Percentiles rank a stretch among this genome's conserved stretches.
These are phyloP conservation scores for Argyrosomus regius DNA, from an alignment of 2,797 vertebrate genomes.

Conservation along the genomic window DNA sequence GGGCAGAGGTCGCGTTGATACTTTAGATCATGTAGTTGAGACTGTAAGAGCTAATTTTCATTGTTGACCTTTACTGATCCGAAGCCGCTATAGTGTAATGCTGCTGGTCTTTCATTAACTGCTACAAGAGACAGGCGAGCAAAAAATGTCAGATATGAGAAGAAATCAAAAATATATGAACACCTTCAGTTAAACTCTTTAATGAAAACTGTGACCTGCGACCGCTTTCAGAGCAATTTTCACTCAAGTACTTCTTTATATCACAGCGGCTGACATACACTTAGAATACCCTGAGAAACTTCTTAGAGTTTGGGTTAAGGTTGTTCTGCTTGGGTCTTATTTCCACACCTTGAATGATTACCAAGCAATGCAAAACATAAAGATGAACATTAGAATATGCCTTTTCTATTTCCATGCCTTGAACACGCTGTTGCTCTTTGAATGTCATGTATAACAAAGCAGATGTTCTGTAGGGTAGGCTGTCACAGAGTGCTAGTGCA, in stretches of 20 bases:
- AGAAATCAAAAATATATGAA: not conserved
- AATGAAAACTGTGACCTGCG: conserved; percentile 10
- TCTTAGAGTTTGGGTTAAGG: too few species aligned
- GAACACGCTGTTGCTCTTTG: too few species aligned
- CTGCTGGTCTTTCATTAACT: conserved; percentile 29
- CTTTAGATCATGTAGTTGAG: not conserved
- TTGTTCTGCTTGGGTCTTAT: too few species aligned
- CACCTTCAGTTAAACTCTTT: not conserved
- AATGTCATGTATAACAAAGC: too few species aligned
- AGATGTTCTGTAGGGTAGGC: too few species aligned
- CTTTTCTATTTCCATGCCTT: too few species aligned
- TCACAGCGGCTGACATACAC: not conserved
- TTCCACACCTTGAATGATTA: too few species aligned
- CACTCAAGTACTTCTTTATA: too few species aligned
- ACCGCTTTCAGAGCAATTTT: not conserved
- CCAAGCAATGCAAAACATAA: too few species aligned
- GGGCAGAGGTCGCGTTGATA: not conserved
- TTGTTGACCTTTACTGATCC: conserved; percentile 19
- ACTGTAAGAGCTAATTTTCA: conserved; percentile 21
- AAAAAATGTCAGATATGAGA: conserved; percentile 5
- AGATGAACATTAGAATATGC: too few species aligned
- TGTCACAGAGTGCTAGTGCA: too few species aligned
- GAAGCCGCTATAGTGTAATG: conserved; percentile 13
- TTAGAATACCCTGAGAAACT: not conserved
- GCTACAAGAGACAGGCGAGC: not conserved